Percentiles rank a stretch among this genome's conserved stretches.
Evolutionary conservation across 1,140 invertebrate species (phyloP).

Genomic region (Halesus radiatus): DNA sequence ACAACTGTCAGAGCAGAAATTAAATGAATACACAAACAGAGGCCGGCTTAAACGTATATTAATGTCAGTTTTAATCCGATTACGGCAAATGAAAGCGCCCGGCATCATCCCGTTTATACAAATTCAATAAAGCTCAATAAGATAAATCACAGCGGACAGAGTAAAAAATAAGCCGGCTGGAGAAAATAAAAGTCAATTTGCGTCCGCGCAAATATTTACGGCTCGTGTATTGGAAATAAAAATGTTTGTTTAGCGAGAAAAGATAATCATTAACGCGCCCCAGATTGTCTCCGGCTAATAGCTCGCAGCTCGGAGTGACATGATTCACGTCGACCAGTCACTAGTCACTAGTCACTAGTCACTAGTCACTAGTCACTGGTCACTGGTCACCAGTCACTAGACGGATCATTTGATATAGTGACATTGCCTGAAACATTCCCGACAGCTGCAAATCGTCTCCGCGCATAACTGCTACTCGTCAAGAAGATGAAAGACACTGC

Average conservation of each 20-base stretch:
- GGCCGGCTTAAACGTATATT: conserved; percentile 46
- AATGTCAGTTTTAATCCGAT: conserved; percentile 52
- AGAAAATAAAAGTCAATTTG: conserved; percentile 43
- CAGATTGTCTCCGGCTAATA: neutral
- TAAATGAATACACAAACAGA: conserved; percentile 35
- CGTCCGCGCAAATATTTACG: conserved; percentile 26
- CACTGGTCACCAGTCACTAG: neutral
- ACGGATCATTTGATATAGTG: neutral
- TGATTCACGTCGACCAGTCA: neutral
- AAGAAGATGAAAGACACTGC: neutral
- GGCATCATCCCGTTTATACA: conserved; percentile 35
- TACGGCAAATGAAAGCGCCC: conserved; percentile 41
- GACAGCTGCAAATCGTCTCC: conserved; percentile 4
- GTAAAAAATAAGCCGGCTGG: conserved; percentile 38
- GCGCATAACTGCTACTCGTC: neutral
- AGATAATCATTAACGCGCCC: conserved; percentile 11
- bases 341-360: neutral
- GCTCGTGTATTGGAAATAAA: neutral
- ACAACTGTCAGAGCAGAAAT: conserved; percentile 36
- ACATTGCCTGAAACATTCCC: neutral
- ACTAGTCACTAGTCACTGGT: too few relatives aligned
- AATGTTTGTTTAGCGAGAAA: neutral
- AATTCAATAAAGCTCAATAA: conserved; percentile 47
- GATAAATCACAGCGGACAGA: conserved; percentile 42
- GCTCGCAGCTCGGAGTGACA: neutral